Conservation (phyloP, 2,797 vertebrate species). For the Rhincodon typus region DNA sequence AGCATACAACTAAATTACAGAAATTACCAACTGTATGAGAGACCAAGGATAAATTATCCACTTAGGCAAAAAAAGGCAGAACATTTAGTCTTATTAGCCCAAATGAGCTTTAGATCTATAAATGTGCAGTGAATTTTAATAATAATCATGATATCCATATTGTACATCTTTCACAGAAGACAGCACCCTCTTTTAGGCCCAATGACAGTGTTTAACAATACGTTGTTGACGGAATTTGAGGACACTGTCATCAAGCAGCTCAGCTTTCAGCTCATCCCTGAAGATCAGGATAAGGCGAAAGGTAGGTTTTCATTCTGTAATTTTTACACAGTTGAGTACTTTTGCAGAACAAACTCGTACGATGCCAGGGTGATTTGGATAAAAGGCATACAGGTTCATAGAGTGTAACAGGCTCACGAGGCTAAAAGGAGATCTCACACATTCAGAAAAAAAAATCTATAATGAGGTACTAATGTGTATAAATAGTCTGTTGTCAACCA, state of each 20-base stretch:
- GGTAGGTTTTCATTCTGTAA: slow-evolving; percentile 58
- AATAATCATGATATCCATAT: slow-evolving; percentile 48
- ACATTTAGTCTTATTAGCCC: neutral
- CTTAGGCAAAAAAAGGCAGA: neutral
- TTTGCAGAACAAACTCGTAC: slow-evolving; percentile 30
- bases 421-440: slow-evolving; percentile 28
- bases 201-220: slow-evolving; percentile 62
- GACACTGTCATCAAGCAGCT: slow-evolving; percentile 78
- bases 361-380: slow-evolving; percentile 35
- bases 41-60: neutral
- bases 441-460: slow-evolving; percentile 32
- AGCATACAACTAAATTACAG: neutral
- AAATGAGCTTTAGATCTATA: slow-evolving; percentile 19
- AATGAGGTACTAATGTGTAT: slow-evolving; percentile 34
- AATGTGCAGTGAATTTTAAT: slow-evolving; percentile 31
- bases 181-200: slow-evolving; percentile 52
- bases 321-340: slow-evolving; percentile 24
- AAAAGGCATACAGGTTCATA: slow-evolving; percentile 25
- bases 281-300: slow-evolving; percentile 57
- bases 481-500: slow-evolving; percentile 35
- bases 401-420: slow-evolving; percentile 34
- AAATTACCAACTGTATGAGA: neutral
- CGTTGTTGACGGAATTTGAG: slow-evolving; percentile 75
- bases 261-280: slow-evolving; percentile 67
- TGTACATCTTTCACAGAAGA: slow-evolving; percentile 47